Evolutionary conservation across 2,797 vertebrate species (phyloP).

Genomic region (Cetoscarus ocellatus): DNA sequence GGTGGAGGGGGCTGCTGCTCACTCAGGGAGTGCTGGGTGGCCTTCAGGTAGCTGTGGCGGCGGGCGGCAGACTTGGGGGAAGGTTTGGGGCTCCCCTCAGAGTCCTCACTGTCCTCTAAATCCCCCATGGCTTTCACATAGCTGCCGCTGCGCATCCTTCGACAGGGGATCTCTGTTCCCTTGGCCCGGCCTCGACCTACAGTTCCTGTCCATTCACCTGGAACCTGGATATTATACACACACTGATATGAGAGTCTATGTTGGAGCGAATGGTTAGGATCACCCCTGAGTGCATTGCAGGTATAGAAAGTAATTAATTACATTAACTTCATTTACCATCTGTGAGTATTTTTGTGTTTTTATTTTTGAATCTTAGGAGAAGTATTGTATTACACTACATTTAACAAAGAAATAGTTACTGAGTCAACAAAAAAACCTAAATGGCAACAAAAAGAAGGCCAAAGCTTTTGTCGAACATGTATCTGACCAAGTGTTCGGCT

Average conservation of each 20-base stretch:
- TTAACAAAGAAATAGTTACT: no score
- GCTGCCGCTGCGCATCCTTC: slow-evolving; percentile 98
- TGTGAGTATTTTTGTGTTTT: no score
- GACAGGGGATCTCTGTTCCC: slow-evolving; percentile 94
- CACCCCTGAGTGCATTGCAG: not conserved
- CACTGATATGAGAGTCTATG: not conserved
- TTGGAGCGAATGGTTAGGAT: not conserved
- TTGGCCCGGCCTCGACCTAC: slow-evolving; percentile 83
- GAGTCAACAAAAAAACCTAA: no score
- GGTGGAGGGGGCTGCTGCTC: slow-evolving; percentile 91
- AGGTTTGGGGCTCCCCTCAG: slow-evolving; percentile 96
- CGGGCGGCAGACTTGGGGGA: slow-evolving; percentile 97
- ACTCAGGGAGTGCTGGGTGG: slow-evolving; percentile 96
- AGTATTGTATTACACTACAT: no score
- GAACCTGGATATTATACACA: slow-evolving; percentile 85
- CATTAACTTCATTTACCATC: no score
- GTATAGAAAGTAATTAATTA: not conserved
- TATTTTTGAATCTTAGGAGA: no score
- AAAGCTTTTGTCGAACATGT: no score
- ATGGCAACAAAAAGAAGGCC: no score
- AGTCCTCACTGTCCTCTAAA: slow-evolving; percentile 94
- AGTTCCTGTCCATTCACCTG: slow-evolving; percentile 93
- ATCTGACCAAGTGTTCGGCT: no score
- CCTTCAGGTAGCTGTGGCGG: slow-evolving; percentile 99
- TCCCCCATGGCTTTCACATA: slow-evolving; percentile 99